Percentiles rank a stretch among this genome's conserved stretches.
Evolutionary conservation across 2,113 vertebrate species (phyloP).

Genomic region (Poicephalus gulielmi): DNA sequence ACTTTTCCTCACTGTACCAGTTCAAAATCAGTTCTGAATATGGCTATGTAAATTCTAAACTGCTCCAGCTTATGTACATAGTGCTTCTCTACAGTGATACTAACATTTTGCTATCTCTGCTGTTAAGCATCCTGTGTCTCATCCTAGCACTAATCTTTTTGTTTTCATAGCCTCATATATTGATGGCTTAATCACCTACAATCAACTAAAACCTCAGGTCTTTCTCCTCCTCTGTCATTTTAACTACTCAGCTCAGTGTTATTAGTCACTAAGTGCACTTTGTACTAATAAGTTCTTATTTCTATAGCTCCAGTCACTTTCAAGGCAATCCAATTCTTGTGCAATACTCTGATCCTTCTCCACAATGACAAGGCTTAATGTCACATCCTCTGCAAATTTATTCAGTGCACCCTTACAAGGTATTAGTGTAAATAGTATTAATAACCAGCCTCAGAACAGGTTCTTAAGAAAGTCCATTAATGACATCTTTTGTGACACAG

Average conservation of each 20-base stretch:
- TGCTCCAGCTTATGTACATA: neutral
- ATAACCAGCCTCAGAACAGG: neutral
- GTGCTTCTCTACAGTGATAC: neutral
- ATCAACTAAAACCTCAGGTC: slow-evolving; percentile 9
- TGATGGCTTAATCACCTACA: slow-evolving; percentile 15
- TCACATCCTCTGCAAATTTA: slow-evolving; percentile 12
- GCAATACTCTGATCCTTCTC: neutral
- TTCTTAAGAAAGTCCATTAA: neutral
- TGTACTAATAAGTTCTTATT: slow-evolving; percentile 16
- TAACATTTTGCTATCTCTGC: neutral
- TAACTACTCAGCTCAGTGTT: slow-evolving; percentile 17
- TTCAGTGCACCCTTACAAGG: neutral
- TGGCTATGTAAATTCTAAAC: neutral
- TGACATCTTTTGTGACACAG: neutral
- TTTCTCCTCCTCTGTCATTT: slow-evolving; percentile 21
- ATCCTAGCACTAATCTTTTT: neutral
- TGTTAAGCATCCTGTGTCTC: neutral
- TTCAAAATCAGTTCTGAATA: neutral
- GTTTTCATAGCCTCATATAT: neutral
- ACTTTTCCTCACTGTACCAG: neutral
- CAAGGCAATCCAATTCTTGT: neutral
- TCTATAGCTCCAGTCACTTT: slow-evolving; percentile 19
- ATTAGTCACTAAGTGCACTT: slow-evolving; percentile 46
- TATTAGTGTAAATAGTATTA: neutral
- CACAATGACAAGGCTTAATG: slow-evolving; percentile 15